These are phyloP conservation scores for Cottus gobio DNA, from an alignment of 2,113 vertebrate genomes.

Conservation along the genomic window DNA sequence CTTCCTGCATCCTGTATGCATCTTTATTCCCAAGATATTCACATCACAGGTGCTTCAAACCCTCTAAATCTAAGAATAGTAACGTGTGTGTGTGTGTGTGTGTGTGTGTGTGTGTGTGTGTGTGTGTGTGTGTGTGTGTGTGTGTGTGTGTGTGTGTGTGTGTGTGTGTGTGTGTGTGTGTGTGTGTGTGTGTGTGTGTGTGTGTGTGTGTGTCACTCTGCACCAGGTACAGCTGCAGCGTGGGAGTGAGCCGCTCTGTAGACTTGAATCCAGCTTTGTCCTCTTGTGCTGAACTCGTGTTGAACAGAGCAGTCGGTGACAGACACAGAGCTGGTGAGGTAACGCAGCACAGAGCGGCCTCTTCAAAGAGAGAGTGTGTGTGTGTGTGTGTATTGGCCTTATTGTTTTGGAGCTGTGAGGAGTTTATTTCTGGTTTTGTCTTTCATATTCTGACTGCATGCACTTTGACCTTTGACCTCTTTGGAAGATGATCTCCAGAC, in stretches of 20 bases:
- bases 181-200: neutral
- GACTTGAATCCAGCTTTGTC: conserved; percentile 73
- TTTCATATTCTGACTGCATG: neutral
- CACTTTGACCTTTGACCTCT: neutral
- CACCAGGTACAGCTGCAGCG: conserved; percentile 44
- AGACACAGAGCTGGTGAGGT: conserved; percentile 55
- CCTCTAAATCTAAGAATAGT: conserved; percentile 46
- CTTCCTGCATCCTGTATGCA: neutral
- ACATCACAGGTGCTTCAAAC: neutral
- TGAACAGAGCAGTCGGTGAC: conserved; percentile 60
- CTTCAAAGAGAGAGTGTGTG: neutral
- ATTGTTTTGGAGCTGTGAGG: neutral
- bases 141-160: neutral
- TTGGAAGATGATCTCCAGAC: too few species aligned
- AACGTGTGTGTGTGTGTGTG: neutral
- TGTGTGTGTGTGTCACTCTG: neutral
- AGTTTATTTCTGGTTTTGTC: neutral
- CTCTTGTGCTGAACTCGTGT: neutral
- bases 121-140: neutral
- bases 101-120: neutral
- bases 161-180: neutral
- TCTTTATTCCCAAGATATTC: conserved; percentile 7
- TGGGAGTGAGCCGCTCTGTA: conserved; percentile 11
- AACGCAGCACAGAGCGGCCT: neutral
- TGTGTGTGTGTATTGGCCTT: neutral